Evolutionary conservation across 1,140 invertebrate species (phyloP).

Genomic region (Drosophila fuyamai): DNA sequence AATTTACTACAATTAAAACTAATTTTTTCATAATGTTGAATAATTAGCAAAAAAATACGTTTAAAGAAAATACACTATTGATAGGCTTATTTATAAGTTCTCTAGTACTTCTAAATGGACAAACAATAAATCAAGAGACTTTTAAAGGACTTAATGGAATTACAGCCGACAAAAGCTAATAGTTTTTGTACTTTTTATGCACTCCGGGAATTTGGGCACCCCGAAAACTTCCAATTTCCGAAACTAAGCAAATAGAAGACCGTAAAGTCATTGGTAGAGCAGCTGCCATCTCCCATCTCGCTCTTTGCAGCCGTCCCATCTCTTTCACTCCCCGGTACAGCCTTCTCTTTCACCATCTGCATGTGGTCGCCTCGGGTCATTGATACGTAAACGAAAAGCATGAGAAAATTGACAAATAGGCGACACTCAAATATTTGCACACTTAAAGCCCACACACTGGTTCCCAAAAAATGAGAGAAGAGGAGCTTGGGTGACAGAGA

Average conservation of each 20-base stretch:
- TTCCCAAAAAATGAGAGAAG: not conserved
- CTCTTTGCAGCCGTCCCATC: not conserved
- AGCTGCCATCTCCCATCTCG: not conserved
- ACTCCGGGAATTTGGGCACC: not conserved
- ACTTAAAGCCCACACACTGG: slow-evolving; percentile 13
- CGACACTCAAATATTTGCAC: slow-evolving; percentile 55
- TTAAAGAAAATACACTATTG: too few species aligned
- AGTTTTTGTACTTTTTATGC: not conserved
- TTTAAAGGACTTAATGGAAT: slow-evolving; percentile 22
- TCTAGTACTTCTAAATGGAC: too few species aligned
- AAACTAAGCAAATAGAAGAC: slow-evolving; percentile 32
- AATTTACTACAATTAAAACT: too few species aligned
- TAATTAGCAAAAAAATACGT: too few species aligned
- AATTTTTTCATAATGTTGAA: not conserved
- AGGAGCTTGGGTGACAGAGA: not conserved
- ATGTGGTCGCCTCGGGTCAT: slow-evolving; percentile 49
- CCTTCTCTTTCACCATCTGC: slow-evolving; percentile 6
- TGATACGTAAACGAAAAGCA: slow-evolving; percentile 51
- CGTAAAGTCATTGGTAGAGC: slow-evolving; percentile 33
- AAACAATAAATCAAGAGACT: not conserved
- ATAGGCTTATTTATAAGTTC: not conserved
- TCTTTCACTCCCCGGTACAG: not conserved
- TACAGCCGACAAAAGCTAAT: slow-evolving; percentile 3
- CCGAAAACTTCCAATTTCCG: slow-evolving; percentile 26
- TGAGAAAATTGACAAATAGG: slow-evolving; percentile 55